These are phyloP conservation scores for Saccostrea echinata DNA, from an alignment of 1,140 invertebrate species.

Conservation along the genomic window DNA sequence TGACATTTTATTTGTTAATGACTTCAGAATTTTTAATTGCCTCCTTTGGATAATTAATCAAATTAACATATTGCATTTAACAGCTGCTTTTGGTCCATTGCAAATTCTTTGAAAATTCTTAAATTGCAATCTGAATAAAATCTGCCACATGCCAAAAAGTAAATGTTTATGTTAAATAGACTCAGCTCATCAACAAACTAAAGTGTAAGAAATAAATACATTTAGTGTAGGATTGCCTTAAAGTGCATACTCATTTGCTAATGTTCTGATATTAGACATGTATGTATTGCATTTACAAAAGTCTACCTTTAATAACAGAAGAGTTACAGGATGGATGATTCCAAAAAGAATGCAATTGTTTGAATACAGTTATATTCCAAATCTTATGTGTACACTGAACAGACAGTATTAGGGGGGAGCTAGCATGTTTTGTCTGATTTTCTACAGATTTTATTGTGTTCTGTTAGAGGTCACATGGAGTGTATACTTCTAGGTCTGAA, in stretches of 20 bases:
- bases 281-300: too few species aligned
- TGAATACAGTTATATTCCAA: too few species aligned
- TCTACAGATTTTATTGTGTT: constrained; percentile 17
- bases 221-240: neutral
- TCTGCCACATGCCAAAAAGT: neutral
- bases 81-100: neutral
- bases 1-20: constrained; percentile 1
- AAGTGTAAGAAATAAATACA: neutral
- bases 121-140: neutral
- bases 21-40: neutral
- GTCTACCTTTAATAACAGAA: neutral
- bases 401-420: neutral
- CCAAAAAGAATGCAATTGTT: neutral
- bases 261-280: too few species aligned
- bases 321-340: neutral
- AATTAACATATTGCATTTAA: neutral
- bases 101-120: neutral
- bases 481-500: neutral
- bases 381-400: neutral
- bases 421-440: neutral
- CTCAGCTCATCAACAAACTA: neutral
- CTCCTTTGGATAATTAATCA: neutral
- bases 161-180: constrained; percentile 4
- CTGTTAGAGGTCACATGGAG: neutral
- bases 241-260: neutral